These are phyloP conservation scores for Eupsilia transversa DNA, from an alignment of 2,888 invertebrate species.

Conservation along the genomic window DNA sequence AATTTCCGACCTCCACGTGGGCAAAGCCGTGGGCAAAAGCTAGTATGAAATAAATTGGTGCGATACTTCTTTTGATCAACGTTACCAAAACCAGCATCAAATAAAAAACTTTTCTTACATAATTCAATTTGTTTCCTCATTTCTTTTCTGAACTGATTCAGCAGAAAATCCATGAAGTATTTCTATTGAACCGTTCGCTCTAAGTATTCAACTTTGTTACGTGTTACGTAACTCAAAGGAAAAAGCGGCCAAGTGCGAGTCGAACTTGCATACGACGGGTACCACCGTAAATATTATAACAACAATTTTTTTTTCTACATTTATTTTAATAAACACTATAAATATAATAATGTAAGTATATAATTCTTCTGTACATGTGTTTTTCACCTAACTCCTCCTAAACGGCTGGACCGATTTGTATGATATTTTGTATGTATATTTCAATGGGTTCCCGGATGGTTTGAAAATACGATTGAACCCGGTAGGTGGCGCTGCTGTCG, in stretches of 20 bases:
- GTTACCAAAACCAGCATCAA: background rate
- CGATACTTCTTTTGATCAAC: constrained; percentile 1
- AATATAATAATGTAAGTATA: no score
- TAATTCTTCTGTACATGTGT: no score
- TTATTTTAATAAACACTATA: no score
- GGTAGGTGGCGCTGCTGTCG: no score
- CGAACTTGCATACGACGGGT: background rate
- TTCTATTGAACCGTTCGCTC: constrained; percentile 24
- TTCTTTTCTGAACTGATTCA: constrained; percentile 37
- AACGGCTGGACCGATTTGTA: no score
- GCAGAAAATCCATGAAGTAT: constrained; percentile 34
- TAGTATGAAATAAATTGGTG: background rate
- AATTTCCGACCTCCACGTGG: no score
- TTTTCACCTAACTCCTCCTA: no score
- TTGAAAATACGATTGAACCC: no score
- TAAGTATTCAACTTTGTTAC: constrained; percentile 43
- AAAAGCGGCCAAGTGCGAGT: background rate
- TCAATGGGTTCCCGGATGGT: no score
- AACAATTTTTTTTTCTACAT: no score
- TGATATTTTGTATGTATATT: no score
- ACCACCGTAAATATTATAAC: background rate
- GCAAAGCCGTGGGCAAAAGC: no score
- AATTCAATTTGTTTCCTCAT: constrained; percentile 31
- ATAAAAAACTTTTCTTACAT: constrained; percentile 1
- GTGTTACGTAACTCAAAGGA: constrained; percentile 10